Evolutionary conservation across 2,113 vertebrate species (phyloP).

Genomic region (Nanorana parkeri): DNA sequence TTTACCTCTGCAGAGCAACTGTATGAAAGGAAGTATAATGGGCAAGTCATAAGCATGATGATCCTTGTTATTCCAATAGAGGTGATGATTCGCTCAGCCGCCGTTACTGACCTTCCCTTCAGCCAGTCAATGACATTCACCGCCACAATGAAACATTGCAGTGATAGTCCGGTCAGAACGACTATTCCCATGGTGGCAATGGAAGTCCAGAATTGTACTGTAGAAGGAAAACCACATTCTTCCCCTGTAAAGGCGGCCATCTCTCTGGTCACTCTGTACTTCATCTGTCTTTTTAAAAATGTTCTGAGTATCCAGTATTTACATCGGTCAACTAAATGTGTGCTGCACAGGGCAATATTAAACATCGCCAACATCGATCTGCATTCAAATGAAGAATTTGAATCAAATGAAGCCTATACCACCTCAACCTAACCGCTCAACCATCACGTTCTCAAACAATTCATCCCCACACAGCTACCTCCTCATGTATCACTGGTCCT

Average conservation of each 20-base stretch:
- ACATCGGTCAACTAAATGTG: too few relatives aligned
- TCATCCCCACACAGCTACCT: too few relatives aligned
- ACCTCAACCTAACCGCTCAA: too few relatives aligned
- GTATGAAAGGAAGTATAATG: not conserved
- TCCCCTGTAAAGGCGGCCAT: not conserved
- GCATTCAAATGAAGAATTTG: too few relatives aligned
- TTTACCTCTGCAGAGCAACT: not conserved
- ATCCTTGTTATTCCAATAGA: slow-evolving; percentile 21
- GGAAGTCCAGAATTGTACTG: not conserved
- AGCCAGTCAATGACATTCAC: slow-evolving; percentile 14
- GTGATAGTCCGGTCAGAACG: not conserved
- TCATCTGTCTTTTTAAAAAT: not conserved
- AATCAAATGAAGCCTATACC: too few relatives aligned
- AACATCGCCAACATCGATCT: too few relatives aligned
- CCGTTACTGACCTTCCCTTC: slow-evolving; percentile 24
- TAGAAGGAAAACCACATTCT: not conserved
- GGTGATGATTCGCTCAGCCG: not conserved
- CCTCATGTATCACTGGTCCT: too few relatives aligned
- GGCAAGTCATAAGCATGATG: not conserved
- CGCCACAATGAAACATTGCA: slow-evolving; percentile 7
- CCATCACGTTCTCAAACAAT: too few relatives aligned
- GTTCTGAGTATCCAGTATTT: too few relatives aligned
- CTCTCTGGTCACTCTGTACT: not conserved
- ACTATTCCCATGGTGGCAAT: not conserved
- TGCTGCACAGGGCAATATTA: too few relatives aligned